Percentiles rank a stretch among this genome's conserved stretches.
These are phyloP conservation scores for Acleris sparsana DNA, from an alignment of 2,888 invertebrate species.

Conservation along the genomic window DNA sequence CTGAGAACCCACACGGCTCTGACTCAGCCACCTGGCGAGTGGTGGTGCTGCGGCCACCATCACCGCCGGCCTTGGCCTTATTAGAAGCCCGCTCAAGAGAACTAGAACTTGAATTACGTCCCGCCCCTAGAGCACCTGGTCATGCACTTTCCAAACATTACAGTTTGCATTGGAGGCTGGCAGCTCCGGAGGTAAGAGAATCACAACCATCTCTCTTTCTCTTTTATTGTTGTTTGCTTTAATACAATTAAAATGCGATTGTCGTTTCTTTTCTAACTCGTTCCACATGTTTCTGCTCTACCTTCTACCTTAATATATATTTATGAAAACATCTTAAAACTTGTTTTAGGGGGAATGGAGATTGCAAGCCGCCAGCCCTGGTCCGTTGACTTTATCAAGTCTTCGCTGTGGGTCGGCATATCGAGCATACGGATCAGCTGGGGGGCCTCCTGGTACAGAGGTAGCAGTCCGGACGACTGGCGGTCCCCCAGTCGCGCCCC, in stretches of 20 bases:
- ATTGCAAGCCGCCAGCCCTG: conserved; percentile 75
- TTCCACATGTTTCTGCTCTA: background rate
- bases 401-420: conserved; percentile 93
- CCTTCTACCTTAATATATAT: background rate
- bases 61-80: conserved; percentile 86
- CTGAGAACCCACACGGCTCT: conserved; percentile 92
- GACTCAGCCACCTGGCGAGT: conserved; percentile 92
- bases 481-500: conserved; percentile 79
- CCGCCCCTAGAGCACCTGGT: conserved; percentile 66
- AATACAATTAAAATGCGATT: too few species aligned
- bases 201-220: background rate
- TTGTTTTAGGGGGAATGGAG: conserved; percentile 86
- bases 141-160: conserved; percentile 83
- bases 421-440: conserved; percentile 90
- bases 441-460: conserved; percentile 89
- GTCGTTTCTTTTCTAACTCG: too few species aligned
- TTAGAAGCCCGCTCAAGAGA: conserved; percentile 72
- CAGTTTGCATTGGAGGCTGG: conserved; percentile 86
- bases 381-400: conserved; percentile 85
- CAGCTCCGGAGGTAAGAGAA: conserved; percentile 86
- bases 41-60: conserved; percentile 89
- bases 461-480: conserved; percentile 92
- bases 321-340: conserved; percentile 37
- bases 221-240: background rate
- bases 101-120: conserved; percentile 70